Conservation (phyloP, 2,113 vertebrate species). For the Neodontobutis hainanensis region DNA sequence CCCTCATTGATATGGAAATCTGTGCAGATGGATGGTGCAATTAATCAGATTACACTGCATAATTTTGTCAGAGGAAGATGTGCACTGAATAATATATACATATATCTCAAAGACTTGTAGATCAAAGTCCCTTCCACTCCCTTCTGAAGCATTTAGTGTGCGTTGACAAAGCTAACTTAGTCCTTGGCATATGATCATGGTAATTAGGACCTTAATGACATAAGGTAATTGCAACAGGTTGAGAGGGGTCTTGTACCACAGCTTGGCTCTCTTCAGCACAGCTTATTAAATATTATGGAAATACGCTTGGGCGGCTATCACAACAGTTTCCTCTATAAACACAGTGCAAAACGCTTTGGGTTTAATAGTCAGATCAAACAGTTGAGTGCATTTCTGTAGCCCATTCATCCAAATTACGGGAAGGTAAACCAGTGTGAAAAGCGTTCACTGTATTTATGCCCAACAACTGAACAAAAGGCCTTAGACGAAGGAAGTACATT, state of each 20-base stretch:
- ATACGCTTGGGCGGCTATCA: slow-evolving; percentile 20
- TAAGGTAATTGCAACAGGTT: slow-evolving; percentile 6
- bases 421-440: too few relatives aligned
- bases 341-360: neutral
- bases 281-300: slow-evolving; percentile 29
- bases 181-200: neutral
- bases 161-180: slow-evolving; percentile 1
- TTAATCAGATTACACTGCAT: slow-evolving; percentile 7
- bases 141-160: neutral
- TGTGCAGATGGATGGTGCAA: slow-evolving; percentile 19
- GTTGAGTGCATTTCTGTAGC: neutral
- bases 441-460: neutral
- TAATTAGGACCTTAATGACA: slow-evolving; percentile 8
- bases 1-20: slow-evolving; percentile 39
- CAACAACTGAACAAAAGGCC: neutral
- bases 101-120: neutral
- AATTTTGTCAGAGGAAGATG: neutral
- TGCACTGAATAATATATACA: neutral
- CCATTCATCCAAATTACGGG: neutral
- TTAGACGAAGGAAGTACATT: neutral
- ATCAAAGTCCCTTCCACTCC: neutral
- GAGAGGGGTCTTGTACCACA: neutral
- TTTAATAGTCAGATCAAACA: neutral
- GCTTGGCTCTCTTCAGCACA: neutral
- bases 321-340: neutral